Conservation (phyloP, 2,888 invertebrate genomes). For the Ophion costatus region DNA sequence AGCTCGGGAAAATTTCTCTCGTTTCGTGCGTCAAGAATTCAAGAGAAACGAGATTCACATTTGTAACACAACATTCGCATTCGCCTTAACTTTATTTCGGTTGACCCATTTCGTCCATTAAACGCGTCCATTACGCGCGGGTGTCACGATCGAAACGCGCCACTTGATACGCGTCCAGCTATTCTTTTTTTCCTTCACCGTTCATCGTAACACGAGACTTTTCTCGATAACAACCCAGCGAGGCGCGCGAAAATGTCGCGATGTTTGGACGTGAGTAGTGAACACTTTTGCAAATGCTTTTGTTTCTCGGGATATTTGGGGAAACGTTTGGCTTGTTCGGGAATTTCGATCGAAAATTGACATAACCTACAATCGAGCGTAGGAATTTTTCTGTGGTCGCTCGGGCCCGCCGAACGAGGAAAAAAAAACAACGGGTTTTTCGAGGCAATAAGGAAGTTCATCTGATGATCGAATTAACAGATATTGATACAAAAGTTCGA, state of each 20-base stretch:
- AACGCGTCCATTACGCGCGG: constrained; percentile 17
- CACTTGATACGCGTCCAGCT: constrained; percentile 23
- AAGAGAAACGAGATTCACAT: background rate
- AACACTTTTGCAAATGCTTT: background rate
- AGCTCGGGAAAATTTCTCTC: background rate
- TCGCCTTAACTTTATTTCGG: constrained; percentile 29
- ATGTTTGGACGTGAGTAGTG: constrained; percentile 22
- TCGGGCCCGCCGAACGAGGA: no score
- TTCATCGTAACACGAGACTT: constrained; percentile 52
- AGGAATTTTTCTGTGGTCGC: no score
- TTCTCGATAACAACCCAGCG: background rate
- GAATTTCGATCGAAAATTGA: no score
- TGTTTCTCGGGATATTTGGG: background rate
- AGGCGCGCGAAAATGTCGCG: constrained; percentile 14
- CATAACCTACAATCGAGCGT: no score
- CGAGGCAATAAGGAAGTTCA: no score
- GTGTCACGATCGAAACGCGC: constrained; percentile 50
- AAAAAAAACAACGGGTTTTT: no score
- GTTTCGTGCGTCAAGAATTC: constrained; percentile 1
- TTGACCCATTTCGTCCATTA: constrained; percentile 50
- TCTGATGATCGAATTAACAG: no score
- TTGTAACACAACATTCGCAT: constrained; percentile 8
- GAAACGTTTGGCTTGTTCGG: no score
- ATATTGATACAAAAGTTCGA: no score
- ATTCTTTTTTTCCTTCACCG: constrained; percentile 23